Evolutionary conservation across 1,140 invertebrate genomes (phyloP).

Genomic region (Habropoda laboriosa): DNA sequence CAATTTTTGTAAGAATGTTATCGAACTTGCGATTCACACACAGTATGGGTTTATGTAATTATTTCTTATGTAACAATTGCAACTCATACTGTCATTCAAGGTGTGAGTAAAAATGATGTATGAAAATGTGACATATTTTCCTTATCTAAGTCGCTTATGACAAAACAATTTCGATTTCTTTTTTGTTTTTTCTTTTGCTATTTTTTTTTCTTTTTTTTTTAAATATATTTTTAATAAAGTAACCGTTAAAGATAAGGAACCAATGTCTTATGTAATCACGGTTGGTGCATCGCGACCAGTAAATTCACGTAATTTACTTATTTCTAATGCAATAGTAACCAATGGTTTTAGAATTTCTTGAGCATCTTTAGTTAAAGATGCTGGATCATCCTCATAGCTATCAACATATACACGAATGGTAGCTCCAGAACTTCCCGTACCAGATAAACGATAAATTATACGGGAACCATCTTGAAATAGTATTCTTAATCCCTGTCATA

Average conservation of each 20-base stretch:
- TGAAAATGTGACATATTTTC: not conserved
- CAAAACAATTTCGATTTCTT: conserved; percentile 10
- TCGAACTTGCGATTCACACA: not conserved
- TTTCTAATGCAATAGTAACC: conserved; percentile 92
- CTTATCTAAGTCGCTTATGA: not conserved
- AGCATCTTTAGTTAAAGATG: conserved; percentile 87
- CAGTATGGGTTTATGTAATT: not conserved
- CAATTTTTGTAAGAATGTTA: not conserved
- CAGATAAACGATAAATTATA: conserved; percentile 96
- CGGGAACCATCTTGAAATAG: conserved; percentile 97
- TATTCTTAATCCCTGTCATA: conserved; percentile 92
- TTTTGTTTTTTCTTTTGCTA: no score
- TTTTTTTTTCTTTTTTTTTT: not conserved
- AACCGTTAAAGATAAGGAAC: not conserved
- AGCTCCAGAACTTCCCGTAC: conserved; percentile 98
- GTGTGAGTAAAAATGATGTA: not conserved
- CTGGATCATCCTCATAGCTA: conserved; percentile 88
- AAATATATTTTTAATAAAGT: not conserved
- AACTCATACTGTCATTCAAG: not conserved
- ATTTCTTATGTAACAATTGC: not conserved
- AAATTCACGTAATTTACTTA: conserved; percentile 92
- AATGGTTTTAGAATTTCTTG: conserved; percentile 94
- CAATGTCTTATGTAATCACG: conserved; percentile 93
- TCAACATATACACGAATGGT: conserved; percentile 98
- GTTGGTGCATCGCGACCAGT: conserved; percentile 95